Evolutionary conservation across 2,797 vertebrate genomes (phyloP).

Genomic region (Coracias cyanogaster): DNA sequence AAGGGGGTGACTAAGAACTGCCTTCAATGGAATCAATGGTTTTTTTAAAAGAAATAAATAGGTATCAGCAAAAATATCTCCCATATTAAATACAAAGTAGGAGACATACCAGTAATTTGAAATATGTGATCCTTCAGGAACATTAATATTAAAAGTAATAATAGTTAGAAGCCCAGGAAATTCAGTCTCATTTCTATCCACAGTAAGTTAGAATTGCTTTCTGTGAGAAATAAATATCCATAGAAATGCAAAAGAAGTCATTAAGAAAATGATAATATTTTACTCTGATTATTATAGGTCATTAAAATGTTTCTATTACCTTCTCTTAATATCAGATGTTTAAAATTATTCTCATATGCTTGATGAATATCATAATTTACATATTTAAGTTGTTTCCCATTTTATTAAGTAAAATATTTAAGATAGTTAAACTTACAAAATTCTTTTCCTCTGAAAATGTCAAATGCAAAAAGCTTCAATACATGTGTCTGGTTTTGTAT

Average conservation of each 20-base stretch:
- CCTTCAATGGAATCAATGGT: not conserved
- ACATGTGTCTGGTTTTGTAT: fast-evolving
- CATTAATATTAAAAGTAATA: not conserved
- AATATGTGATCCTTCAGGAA: not conserved
- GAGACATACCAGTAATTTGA: not conserved
- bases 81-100: not conserved
- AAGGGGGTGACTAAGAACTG: not conserved
- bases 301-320: not conserved
- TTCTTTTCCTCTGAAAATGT: not conserved
- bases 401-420: constrained; percentile 36
- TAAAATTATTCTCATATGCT: not conserved
- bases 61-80: not conserved
- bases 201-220: not conserved
- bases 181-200: not conserved
- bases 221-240: not conserved
- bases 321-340: not conserved
- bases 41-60: not conserved
- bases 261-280: constrained; percentile 28
- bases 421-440: not conserved
- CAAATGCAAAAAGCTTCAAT: not conserved
- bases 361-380: not conserved
- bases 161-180: not conserved
- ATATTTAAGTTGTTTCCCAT: not conserved
- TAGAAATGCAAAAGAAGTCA: not conserved
- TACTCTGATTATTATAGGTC: not conserved